phyloP scores from a whole-genome alignment of 1,140 invertebrate species.

The Drosophila yakuba region DNA sequence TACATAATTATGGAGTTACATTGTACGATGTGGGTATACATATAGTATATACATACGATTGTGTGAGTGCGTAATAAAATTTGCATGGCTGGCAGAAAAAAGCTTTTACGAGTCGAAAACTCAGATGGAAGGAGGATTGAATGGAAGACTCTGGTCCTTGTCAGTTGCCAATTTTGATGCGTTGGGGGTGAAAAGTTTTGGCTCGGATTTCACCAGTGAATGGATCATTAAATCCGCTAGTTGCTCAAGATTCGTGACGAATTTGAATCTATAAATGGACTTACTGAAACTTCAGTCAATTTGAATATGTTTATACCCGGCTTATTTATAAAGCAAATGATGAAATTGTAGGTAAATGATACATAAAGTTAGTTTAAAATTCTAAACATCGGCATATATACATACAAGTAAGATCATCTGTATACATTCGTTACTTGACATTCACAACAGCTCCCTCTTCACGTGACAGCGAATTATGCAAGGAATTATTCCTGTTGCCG shows the following conservation, averaged over 20 bases:
- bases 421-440: background rate
- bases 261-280: background rate
- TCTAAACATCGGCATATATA: too few relatives aligned
- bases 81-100: conserved; percentile 51
- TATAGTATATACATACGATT: background rate
- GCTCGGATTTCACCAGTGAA: conserved; percentile 18
- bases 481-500: conserved; percentile 17
- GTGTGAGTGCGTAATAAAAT: conserved; percentile 36
- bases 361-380: too few relatives aligned
- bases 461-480: conserved; percentile 12
- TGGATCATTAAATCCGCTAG: conserved; percentile 39
- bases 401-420: too few relatives aligned
- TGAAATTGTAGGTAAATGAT: too few relatives aligned
- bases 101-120: conserved; percentile 33
- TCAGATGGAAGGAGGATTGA: background rate
- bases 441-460: conserved; percentile 13
- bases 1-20: conserved; percentile 68
- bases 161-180: conserved; percentile 28
- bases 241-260: conserved; percentile 8
- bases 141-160: conserved; percentile 22
- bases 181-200: conserved; percentile 16
- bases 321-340: too few relatives aligned
- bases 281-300: background rate
- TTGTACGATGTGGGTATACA: conserved; percentile 7
- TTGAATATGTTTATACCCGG: background rate